Base-by-base conservation (phyloP, 92 coral and sea anemone genomes). In the Phenganax stokvisi region DNA sequence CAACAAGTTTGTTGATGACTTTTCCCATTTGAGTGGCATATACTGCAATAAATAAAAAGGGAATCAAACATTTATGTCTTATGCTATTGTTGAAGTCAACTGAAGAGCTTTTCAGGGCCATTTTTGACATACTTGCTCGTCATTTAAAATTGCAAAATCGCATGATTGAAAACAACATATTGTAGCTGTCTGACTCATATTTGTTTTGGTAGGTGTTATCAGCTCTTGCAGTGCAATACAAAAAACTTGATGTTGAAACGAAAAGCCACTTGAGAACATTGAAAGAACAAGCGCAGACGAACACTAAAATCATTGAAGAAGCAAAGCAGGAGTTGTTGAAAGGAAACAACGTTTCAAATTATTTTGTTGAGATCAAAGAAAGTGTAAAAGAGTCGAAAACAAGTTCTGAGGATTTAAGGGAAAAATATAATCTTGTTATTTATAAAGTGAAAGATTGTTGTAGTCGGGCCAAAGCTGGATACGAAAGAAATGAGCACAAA, bases 401-500 rank as follows among this genome's bases (percentile, higher is more conserved):
- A 7, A 79, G 83, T 62, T 63, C 74, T 8, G 73, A 79, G 52
- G 59, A 79, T 8, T 53, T 79, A 9, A 67, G 74, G 67, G 11
- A 7, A 9, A 79, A 79, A 64, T 79, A 79, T 64, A 74, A 79
- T 64, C n/a, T 27, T 63, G 73, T 79, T 54, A 79, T 79, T 10
- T 62, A 62, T 20, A 65, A 65, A 51, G 74, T 79, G 51, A 79
- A 79, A 54, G 83, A 63, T 8, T 79, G 83, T 64, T 79, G 73
- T 12, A 16, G 61, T n/a, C 56, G 63, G 62, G 83, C 83, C 0
- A 79, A 79, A 54, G 72, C 83, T 20, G 83, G 83, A 0, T 79
- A 79, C 47, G 83, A 79, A 16, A 79, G 83, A 11, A 79, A 79
- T 79, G 83, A 63, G 17, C 73, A 62, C 60, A 79, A 79, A 65